phyloP scores from a whole-genome alignment of 2,888 invertebrate genomes.

The Galerucella calmariensis region DNA sequence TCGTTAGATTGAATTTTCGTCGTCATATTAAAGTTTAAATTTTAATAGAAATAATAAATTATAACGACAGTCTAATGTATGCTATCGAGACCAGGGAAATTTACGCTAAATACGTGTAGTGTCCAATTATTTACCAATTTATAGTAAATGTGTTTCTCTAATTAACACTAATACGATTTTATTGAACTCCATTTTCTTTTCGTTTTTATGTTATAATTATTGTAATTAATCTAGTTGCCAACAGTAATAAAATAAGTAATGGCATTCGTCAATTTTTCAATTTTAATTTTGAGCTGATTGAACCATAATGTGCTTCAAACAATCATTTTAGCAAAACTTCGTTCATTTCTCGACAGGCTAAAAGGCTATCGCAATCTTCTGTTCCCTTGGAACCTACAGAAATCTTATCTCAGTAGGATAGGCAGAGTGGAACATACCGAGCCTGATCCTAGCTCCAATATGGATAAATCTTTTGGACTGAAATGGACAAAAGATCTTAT shows the following conservation, averaged over 20 bases:
- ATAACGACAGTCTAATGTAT: background rate
- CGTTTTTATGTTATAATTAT: slow-evolving; percentile 5
- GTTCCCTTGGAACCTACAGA: too few relatives aligned
- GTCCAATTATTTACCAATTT: slow-evolving; percentile 8
- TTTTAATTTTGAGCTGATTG: too few relatives aligned
- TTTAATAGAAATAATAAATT: slow-evolving; percentile 2
- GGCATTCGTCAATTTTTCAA: background rate
- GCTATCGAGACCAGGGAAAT: background rate
- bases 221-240: background rate
- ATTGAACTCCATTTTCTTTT: background rate
- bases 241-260: background rate
- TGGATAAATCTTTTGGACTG: too few relatives aligned
- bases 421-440: too few relatives aligned
- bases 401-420: too few relatives aligned
- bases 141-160: slow-evolving; percentile 17
- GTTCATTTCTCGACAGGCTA: too few relatives aligned
- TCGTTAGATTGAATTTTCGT: background rate
- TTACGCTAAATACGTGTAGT: background rate
- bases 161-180: slow-evolving; percentile 29
- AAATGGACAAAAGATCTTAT: too few relatives aligned
- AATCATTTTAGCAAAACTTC: too few relatives aligned
- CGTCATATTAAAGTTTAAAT: background rate
- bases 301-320: too few relatives aligned
- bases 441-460: too few relatives aligned
- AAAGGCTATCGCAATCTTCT: too few relatives aligned